Evolutionary conservation across 2,888 invertebrate species (phyloP).

Genomic region (Apomyelois bistriatella): DNA sequence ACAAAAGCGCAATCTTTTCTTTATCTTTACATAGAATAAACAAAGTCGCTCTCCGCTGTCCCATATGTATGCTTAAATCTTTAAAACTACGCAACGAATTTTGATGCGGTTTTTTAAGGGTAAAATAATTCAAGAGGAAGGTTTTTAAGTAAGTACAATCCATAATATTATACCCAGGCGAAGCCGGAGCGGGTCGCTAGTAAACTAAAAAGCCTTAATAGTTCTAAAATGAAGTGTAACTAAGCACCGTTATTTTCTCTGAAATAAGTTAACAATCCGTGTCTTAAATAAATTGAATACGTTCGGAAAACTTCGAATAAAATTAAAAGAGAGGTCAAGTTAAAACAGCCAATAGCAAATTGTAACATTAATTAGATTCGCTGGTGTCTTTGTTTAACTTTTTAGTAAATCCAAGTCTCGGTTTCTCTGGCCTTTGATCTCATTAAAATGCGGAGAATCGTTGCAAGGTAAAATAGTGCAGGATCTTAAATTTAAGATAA

Average conservation of each 20-base stretch:
- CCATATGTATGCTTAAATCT: no score
- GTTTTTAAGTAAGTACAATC: no score
- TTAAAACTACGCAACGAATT: no score
- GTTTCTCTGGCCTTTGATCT: not conserved
- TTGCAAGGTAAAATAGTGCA: not conserved
- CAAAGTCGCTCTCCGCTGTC: no score
- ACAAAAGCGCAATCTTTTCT: no score
- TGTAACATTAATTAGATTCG: slow-evolving; percentile 1
- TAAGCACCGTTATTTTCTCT: not conserved
- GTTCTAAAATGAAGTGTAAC: no score
- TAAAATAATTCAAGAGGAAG: no score
- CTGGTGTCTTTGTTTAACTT: not conserved
- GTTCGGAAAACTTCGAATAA: not conserved
- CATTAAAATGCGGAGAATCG: not conserved
- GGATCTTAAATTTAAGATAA: not conserved
- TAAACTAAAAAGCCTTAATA: no score
- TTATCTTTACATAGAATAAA: no score
- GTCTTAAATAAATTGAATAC: not conserved
- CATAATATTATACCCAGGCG: no score
- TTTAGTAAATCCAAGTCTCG: not conserved
- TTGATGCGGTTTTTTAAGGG: no score
- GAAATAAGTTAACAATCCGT: not conserved
- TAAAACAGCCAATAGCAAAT: not conserved
- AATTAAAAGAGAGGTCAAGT: not conserved
- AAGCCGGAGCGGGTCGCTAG: no score